phyloP scores from a whole-genome alignment of 2,888 invertebrate species.

The Acholoe squamosa region DNA sequence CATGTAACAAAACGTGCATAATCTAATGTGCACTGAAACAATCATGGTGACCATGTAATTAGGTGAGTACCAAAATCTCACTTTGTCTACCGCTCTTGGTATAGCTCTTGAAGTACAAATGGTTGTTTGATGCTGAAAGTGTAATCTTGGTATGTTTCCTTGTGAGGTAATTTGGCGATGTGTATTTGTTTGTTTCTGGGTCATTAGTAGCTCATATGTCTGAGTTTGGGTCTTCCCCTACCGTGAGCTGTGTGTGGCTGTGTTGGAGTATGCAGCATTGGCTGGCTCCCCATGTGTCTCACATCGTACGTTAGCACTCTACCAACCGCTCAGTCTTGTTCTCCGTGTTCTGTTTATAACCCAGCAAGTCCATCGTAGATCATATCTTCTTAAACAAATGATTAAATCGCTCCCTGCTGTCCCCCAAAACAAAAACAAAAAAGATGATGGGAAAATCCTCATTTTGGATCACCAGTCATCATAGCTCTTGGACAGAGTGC shows the following conservation, averaged over 20 bases:
- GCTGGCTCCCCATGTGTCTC: not conserved
- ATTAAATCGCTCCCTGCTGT: not conserved
- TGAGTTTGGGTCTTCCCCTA: not conserved
- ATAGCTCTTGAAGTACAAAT: no score
- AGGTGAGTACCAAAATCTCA: not conserved
- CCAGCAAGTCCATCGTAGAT: no score
- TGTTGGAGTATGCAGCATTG: not conserved
- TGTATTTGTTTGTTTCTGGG: not conserved
- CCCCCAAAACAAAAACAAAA: not conserved
- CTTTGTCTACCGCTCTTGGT: no score
- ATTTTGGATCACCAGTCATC: no score
- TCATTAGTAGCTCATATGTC: not conserved
- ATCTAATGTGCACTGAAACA: not conserved
- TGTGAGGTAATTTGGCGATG: slow-evolving; percentile 6
- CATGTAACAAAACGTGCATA: not conserved
- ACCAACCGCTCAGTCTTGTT: no score
- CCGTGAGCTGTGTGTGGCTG: not conserved
- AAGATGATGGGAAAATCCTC: no score
- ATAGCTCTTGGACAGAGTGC: no score
- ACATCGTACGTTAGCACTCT: no score
- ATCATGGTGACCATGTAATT: slow-evolving; percentile 28
- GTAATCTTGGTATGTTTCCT: not conserved
- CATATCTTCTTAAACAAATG: no score
- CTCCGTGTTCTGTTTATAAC: no score
- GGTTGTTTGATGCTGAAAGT: not conserved